A percentile compares a stretch with the other conserved stretches of the same genome.
Conservation (phyloP, 1,140 invertebrate species). For the Pseudomyrmex pallidus region DNA sequence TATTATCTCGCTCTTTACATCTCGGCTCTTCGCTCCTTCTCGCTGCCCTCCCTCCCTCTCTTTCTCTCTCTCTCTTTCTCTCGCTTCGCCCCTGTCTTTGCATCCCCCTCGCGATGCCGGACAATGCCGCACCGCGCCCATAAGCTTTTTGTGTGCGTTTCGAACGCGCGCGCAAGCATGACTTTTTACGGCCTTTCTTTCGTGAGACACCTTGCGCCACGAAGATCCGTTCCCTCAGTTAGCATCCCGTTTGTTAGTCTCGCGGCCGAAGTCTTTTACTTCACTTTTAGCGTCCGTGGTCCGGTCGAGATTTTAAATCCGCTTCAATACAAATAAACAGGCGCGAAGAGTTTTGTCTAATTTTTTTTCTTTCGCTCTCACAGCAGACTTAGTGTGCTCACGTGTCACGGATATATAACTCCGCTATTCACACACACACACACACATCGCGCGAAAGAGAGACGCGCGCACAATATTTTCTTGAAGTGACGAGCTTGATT, state of each 20-base stretch:
- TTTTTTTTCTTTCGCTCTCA: conserved; percentile 3
- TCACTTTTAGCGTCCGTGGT: conserved; percentile 34
- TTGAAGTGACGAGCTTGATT: not conserved
- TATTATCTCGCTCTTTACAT: conserved; percentile 60
- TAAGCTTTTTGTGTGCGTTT: conserved; percentile 60
- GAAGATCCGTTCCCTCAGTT: conserved; percentile 40
- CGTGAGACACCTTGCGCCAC: conserved; percentile 63
- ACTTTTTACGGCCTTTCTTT: conserved; percentile 46
- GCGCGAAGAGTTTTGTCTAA: not conserved
- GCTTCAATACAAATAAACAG: conserved; percentile 58
- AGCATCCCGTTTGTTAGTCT: conserved; percentile 33
- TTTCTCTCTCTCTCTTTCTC: not conserved
- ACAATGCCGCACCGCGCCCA: conserved; percentile 59
- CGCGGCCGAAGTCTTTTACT: conserved; percentile 11
- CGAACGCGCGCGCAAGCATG: conserved; percentile 54
- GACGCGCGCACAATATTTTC: not conserved
- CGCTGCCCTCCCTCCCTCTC: too few relatives aligned
- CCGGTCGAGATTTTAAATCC: conserved; percentile 57
- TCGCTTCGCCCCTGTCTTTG: conserved; percentile 5
- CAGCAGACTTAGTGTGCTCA: not conserved
- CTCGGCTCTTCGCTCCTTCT: conserved; percentile 37
- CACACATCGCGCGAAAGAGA: not conserved
- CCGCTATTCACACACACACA: too few relatives aligned
- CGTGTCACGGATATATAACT: too few relatives aligned
- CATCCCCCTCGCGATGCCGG: conserved; percentile 47